phyloP scores from a whole-genome alignment of 1,140 invertebrate species.

The Patella vulgata region DNA sequence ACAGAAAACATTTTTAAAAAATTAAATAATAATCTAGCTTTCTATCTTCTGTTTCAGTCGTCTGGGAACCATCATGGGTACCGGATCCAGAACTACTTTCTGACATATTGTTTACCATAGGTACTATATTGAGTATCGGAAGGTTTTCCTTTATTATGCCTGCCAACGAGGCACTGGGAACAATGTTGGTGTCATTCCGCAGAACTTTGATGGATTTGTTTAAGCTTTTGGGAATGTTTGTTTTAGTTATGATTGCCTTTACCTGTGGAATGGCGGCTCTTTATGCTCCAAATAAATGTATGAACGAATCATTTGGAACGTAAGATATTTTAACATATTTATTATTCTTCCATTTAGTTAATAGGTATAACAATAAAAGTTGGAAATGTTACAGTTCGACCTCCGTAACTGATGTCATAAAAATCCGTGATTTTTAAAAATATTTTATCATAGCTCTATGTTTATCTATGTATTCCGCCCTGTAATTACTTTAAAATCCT shows the following conservation, averaged over 20 bases:
- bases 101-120: slow-evolving; percentile 47
- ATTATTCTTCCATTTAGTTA: neutral
- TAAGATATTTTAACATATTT: slow-evolving; percentile 9
- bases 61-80: slow-evolving; percentile 42
- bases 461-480: too few species aligned
- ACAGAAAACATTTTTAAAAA: too few species aligned
- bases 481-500: too few species aligned
- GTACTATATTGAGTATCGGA: slow-evolving; percentile 43
- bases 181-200: slow-evolving; percentile 51
- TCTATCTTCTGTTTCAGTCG: slow-evolving; percentile 25
- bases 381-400: neutral
- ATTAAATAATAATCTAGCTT: too few species aligned
- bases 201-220: slow-evolving; percentile 41
- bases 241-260: slow-evolving; percentile 47
- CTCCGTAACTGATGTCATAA: neutral
- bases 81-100: slow-evolving; percentile 50
- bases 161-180: slow-evolving; percentile 52
- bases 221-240: slow-evolving; percentile 47
- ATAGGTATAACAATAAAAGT: neutral
- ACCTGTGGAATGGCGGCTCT: slow-evolving; percentile 46
- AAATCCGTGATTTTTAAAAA: too few species aligned
- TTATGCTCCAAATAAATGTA: slow-evolving; percentile 42
- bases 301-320: slow-evolving; percentile 36
- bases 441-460: too few species aligned
- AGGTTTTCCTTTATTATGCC: slow-evolving; percentile 56